These are phyloP conservation scores for Puntigrus tetrazona DNA, from an alignment of 2,113 vertebrate species.

Conservation along the genomic window DNA sequence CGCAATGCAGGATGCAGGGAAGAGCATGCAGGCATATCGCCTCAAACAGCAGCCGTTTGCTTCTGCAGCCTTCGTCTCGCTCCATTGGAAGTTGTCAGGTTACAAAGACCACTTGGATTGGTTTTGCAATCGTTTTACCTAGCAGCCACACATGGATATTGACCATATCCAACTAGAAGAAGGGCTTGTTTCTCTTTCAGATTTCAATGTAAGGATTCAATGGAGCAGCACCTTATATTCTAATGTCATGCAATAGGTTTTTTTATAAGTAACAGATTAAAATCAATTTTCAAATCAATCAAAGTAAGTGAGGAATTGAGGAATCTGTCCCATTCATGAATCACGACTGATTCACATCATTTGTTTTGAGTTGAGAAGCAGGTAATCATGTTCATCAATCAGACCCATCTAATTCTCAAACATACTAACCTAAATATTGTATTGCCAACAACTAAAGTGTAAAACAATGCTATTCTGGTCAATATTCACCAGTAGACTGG, in stretches of 20 bases:
- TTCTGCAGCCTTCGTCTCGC: conserved; percentile 15
- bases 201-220: conserved; percentile 3
- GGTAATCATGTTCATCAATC: too few species aligned
- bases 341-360: not conserved
- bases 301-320: not conserved
- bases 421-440: not conserved
- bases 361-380: not conserved
- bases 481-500: not conserved
- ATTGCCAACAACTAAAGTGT: not conserved
- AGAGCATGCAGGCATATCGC: conserved; percentile 42
- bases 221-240: conserved; percentile 52
- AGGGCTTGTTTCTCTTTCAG: conserved; percentile 51
- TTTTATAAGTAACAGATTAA: not conserved
- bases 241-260: not conserved
- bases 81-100: conserved; percentile 38
- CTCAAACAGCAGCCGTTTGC: conserved; percentile 1
- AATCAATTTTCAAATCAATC: not conserved
- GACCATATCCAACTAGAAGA: conserved; percentile 41
- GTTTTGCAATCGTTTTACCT: conserved; percentile 47
- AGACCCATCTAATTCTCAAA: not conserved
- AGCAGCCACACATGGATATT: conserved; percentile 60
- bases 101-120: conserved; percentile 27
- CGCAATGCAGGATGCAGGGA: conserved; percentile 41
- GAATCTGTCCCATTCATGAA: not conserved
- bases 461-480: not conserved